These are phyloP conservation scores for Dreissena polymorpha DNA, from an alignment of 1,140 invertebrate genomes.

Conservation along the genomic window DNA sequence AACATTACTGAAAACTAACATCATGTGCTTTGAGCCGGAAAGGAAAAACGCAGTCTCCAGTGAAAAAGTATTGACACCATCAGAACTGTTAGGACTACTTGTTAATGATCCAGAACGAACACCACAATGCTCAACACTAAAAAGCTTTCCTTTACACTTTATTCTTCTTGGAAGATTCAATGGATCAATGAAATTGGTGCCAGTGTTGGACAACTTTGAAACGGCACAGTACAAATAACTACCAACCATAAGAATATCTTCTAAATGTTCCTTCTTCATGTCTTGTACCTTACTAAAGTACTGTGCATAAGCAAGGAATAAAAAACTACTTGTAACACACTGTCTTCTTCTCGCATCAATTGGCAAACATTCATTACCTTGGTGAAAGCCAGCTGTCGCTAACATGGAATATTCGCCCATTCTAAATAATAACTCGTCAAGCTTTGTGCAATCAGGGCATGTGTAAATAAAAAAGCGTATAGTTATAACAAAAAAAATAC, in stretches of 20 bases:
- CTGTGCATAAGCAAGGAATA: slow-evolving; percentile 14
- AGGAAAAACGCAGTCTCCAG: not conserved
- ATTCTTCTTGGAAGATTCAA: not conserved
- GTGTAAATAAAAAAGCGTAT: too few species aligned
- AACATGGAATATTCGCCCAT: not conserved
- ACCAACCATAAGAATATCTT: slow-evolving; percentile 17
- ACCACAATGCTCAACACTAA: too few species aligned
- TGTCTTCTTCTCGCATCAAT: slow-evolving; percentile 22
- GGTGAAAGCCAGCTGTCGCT: slow-evolving; percentile 5
- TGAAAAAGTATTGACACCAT: not conserved
- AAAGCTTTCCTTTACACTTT: not conserved
- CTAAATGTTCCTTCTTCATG: slow-evolving; percentile 1
- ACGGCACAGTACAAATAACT: slow-evolving; percentile 35
- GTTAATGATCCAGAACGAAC: not conserved
- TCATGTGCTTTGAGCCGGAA: not conserved
- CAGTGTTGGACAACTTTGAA: not conserved
- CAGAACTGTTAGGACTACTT: not conserved
- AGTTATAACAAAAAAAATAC: too few species aligned
- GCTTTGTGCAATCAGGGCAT: too few species aligned
- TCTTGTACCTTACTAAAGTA: not conserved
- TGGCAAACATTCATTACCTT: slow-evolving; percentile 23
- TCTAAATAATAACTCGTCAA: too few species aligned
- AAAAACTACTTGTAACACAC: slow-evolving; percentile 25
- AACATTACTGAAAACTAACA: not conserved
- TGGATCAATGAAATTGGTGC: not conserved